Percentiles rank a stretch among this genome's conserved stretches.
These are phyloP conservation scores for Anser brachyrhynchus DNA, from an alignment of 2,113 vertebrate genomes.

Conservation along the genomic window DNA sequence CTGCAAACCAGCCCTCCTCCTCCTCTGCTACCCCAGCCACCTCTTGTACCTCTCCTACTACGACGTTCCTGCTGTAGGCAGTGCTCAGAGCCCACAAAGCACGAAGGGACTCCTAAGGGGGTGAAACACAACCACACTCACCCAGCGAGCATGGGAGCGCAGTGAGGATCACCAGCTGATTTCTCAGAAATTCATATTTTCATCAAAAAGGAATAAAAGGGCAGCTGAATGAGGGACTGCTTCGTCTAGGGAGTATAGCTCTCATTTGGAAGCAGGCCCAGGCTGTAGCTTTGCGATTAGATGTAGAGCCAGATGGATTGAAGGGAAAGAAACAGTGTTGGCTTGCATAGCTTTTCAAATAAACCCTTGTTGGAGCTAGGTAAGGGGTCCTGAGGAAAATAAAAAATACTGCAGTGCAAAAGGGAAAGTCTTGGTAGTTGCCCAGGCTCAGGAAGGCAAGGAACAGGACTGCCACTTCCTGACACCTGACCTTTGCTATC, in stretches of 20 bases:
- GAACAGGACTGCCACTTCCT: background rate
- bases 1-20: background rate
- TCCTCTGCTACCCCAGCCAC: background rate
- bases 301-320: background rate
- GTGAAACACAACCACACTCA: background rate
- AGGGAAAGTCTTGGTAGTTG: background rate
- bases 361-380: background rate
- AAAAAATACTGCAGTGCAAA: background rate
- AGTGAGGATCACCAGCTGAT: background rate
- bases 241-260: background rate
- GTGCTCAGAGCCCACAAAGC: background rate
- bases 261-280: conserved; percentile 15
- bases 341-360: background rate
- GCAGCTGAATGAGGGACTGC: conserved; percentile 7
- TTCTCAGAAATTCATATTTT: background rate
- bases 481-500: background rate
- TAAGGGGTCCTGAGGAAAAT: background rate
- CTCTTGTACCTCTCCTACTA: background rate
- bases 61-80: background rate
- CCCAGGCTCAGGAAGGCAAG: background rate
- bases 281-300: background rate
- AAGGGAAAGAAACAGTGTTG: background rate
- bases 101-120: fast-evolving
- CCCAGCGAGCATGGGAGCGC: fast-evolving
- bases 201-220: conserved; percentile 8